Evolutionary conservation across 2,888 invertebrate genomes (phyloP).

Genomic region (Chymomyza fuscimana): DNA sequence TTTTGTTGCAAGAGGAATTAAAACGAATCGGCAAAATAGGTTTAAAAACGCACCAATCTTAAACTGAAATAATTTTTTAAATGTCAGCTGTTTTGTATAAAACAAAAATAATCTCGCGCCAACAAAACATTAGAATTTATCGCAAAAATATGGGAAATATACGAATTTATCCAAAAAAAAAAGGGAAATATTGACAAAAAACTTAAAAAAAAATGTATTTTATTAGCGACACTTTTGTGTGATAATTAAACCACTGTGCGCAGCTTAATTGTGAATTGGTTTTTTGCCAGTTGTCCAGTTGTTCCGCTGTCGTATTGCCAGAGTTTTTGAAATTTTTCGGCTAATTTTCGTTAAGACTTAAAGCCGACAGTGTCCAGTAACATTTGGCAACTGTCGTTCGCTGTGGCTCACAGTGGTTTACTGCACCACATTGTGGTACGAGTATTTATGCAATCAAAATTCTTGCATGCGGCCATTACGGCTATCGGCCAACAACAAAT

Average conservation of each 20-base stretch:
- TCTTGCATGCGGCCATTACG: conserved; percentile 44
- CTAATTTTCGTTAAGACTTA: conserved; percentile 49
- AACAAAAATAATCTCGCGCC: too few relatives aligned
- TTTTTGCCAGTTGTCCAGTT: not conserved
- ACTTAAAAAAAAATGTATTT: too few relatives aligned
- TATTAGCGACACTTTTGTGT: too few relatives aligned
- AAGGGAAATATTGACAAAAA: too few relatives aligned
- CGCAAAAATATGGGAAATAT: too few relatives aligned
- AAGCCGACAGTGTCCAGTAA: not conserved
- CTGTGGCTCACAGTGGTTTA: not conserved
- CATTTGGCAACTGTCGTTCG: conserved; percentile 1
- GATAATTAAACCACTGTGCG: not conserved
- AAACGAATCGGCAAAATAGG: too few relatives aligned
- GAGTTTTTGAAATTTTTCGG: conserved; percentile 38
- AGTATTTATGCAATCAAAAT: conserved; percentile 71
- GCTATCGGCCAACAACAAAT: conserved; percentile 19
- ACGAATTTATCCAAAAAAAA: too few relatives aligned
- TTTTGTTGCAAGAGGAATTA: too few relatives aligned
- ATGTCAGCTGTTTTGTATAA: too few relatives aligned
- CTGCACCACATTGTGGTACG: conserved; percentile 12
- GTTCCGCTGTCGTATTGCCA: conserved; percentile 48
- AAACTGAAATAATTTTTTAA: too few relatives aligned
- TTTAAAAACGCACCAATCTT: too few relatives aligned
- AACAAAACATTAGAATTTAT: too few relatives aligned
- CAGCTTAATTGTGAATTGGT: not conserved